phyloP scores from a whole-genome alignment of 2,888 invertebrate genomes.

The Endotricha flammealis region DNA sequence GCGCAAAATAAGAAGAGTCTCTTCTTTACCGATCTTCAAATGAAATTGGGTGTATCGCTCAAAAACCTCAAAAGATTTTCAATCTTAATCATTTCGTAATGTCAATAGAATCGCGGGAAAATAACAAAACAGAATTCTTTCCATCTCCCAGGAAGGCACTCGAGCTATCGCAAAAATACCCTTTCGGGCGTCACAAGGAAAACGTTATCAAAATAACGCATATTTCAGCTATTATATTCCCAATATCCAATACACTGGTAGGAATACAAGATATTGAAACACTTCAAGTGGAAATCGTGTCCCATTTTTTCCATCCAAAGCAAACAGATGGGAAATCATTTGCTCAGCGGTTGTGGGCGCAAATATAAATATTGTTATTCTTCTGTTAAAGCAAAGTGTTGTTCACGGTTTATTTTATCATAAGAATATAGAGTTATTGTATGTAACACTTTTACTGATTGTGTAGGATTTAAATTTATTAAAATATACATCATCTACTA shows the following conservation, averaged over 20 bases:
- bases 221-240: constrained; percentile 2
- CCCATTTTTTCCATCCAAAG: constrained; percentile 3
- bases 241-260: constrained; percentile 6
- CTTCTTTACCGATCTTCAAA: too few species aligned
- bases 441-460: too few species aligned
- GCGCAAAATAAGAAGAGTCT: too few species aligned
- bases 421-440: too few species aligned
- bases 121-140: background rate
- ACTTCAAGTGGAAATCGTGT: constrained; percentile 6
- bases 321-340: constrained; percentile 2
- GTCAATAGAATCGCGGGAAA: too few species aligned
- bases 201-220: constrained; percentile 4
- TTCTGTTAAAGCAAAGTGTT: constrained; percentile 8
- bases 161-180: background rate
- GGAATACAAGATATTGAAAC: constrained; percentile 3
- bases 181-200: background rate
- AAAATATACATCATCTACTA: too few species aligned
- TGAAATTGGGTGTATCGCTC: too few species aligned
- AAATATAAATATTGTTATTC: constrained; percentile 11
- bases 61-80: too few species aligned
- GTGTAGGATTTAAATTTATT: too few species aligned
- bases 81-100: too few species aligned
- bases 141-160: background rate
- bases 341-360: constrained; percentile 1
- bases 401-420: too few species aligned